These are phyloP conservation scores for Sturnus vulgaris DNA, from an alignment of 2,113 vertebrate species.

Conservation along the genomic window DNA sequence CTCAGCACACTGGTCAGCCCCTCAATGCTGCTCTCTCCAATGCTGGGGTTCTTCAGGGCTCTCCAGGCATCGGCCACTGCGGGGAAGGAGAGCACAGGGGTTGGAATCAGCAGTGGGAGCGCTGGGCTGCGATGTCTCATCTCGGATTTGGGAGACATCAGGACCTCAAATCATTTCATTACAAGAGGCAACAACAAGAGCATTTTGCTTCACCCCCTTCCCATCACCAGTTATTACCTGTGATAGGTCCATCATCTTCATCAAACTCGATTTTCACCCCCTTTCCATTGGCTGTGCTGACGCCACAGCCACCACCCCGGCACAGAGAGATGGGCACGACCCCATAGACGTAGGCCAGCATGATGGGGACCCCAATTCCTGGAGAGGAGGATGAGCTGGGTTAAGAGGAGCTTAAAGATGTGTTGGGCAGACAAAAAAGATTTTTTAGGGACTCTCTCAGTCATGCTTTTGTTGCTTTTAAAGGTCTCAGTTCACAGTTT, in stretches of 20 bases:
- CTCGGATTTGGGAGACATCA: not conserved
- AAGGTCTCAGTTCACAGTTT: not conserved
- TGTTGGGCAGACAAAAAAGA: not conserved
- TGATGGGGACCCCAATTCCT: conserved; percentile 99
- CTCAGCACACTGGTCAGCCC: conserved; percentile 92
- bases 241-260: conserved; percentile 96
- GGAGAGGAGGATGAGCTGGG: not conserved
- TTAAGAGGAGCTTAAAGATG: not conserved
- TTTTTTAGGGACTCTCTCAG: not conserved
- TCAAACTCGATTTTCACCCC: conserved; percentile 97
- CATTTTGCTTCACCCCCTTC: not conserved
- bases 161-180: not conserved
- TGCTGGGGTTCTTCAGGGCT: conserved; percentile 95
- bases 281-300: conserved; percentile 93
- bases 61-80: conserved; percentile 96
- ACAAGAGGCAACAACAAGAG: not conserved
- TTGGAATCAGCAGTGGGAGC: rapidly evolving
- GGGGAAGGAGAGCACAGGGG: not conserved
- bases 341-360: conserved; percentile 97
- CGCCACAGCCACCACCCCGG: conserved; percentile 93
- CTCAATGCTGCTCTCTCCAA: conserved; percentile 95
- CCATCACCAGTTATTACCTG: conserved; percentile 75
- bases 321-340: conserved; percentile 97
- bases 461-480: not conserved
- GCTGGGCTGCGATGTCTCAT: rapidly evolving